Evolutionary conservation across 2,113 vertebrate species (phyloP).

Genomic region (Tichodroma muraria): DNA sequence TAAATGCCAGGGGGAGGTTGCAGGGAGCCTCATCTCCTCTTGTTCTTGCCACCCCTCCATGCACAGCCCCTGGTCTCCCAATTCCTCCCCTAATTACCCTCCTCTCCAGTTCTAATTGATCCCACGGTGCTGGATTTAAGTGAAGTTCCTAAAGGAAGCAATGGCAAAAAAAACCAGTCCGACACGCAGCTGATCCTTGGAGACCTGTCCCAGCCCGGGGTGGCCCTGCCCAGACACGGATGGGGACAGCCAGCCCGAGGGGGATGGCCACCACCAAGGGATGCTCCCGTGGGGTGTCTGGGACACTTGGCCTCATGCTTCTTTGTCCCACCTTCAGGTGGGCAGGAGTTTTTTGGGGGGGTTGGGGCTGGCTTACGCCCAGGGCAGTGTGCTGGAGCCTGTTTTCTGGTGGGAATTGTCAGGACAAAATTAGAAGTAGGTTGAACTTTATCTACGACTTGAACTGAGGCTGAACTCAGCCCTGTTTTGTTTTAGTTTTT

Average conservation of each 20-base stretch:
- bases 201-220: background rate
- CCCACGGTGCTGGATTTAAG: background rate
- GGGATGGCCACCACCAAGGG: too few species aligned
- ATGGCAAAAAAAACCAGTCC: background rate
- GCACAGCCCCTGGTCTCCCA: background rate
- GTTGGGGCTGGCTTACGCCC: background rate
- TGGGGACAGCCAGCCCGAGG: background rate
- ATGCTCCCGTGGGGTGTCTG: background rate
- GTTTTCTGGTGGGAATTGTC: background rate
- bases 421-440: conserved; percentile 14
- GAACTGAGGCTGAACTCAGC: background rate
- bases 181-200: rapidly evolving
- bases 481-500: conserved; percentile 1
- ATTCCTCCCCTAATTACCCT: background rate
- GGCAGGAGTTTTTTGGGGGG: background rate
- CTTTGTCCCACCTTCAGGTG: background rate
- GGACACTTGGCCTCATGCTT: rapidly evolving
- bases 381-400: rapidly evolving
- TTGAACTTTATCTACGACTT: background rate
- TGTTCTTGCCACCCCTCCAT: rapidly evolving
- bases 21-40: background rate
- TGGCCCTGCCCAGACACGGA: rapidly evolving
- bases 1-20: background rate
- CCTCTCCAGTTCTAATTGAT: background rate
- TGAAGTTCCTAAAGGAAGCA: background rate